A percentile compares a stretch with the other conserved stretches of the same genome.
Evolutionary conservation across 2,113 vertebrate genomes (phyloP).

Genomic region (Tapirus terrestris): DNA sequence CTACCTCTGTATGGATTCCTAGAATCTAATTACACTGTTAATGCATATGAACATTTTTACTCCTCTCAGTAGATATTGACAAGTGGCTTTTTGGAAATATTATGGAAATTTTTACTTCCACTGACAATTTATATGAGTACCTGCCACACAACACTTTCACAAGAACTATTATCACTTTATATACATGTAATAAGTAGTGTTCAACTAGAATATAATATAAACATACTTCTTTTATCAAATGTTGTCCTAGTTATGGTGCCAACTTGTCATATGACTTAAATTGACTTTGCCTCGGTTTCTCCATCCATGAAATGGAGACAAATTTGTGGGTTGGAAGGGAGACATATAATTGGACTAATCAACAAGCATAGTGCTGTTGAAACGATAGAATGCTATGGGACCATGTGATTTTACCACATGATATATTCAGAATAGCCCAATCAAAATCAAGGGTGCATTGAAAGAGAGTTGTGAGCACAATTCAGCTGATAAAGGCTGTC

Average conservation of each 20-base stretch:
- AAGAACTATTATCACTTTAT: background rate
- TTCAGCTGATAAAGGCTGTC: conserved; percentile 60
- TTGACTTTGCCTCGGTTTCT: conserved; percentile 60
- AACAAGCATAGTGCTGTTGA: background rate
- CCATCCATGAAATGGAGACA: conserved; percentile 65
- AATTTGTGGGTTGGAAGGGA: background rate
- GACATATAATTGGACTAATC: conserved; percentile 41
- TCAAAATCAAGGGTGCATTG: conserved; percentile 79
- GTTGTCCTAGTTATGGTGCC: background rate
- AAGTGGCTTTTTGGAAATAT: background rate
- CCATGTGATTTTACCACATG: conserved; percentile 58
- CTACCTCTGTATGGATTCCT: background rate
- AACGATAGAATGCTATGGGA: conserved; percentile 4
- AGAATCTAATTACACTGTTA: background rate
- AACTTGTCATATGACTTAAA: background rate
- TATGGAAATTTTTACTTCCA: background rate
- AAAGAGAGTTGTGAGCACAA: conserved; percentile 63
- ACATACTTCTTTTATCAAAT: background rate
- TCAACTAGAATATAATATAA: background rate
- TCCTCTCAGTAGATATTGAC: background rate
- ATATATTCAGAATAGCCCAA: conserved; percentile 73
- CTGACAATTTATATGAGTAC: background rate
- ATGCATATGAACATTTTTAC: background rate
- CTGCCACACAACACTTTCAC: background rate
- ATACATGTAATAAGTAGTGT: background rate